phyloP scores from a whole-genome alignment of 2,113 vertebrate genomes.

The Erythrocercus mccallii region DNA sequence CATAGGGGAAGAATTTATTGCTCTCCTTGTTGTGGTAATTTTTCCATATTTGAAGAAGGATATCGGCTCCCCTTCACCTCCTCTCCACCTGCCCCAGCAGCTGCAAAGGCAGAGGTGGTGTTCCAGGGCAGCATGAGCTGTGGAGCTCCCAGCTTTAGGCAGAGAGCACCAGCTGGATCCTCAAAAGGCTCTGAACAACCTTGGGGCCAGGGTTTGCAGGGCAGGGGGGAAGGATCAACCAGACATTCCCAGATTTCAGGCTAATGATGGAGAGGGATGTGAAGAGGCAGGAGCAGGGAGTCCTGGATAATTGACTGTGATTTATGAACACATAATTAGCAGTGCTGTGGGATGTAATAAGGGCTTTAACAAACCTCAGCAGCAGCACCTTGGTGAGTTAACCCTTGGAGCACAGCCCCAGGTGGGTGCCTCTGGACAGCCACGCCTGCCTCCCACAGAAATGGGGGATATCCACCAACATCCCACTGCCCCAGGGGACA shows the following conservation, averaged over 20 bases:
- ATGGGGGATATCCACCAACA: not conserved
- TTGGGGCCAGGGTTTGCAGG: not conserved
- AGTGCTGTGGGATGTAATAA: not conserved
- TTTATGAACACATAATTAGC: constrained; percentile 14
- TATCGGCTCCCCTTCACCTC: not conserved
- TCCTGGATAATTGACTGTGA: constrained; percentile 4
- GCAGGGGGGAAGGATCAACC: not conserved
- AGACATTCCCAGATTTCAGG: not conserved
- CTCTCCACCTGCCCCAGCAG: not conserved
- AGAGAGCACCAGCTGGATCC: not conserved
- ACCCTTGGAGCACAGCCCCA: not conserved
- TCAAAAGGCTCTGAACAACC: not conserved
- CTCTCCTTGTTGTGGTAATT: not conserved
- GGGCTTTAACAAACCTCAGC: not conserved
- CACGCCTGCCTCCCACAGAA: not conserved
- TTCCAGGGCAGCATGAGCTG: not conserved
- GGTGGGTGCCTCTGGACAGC: not conserved
- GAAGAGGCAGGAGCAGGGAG: not conserved
- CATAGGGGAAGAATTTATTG: not conserved
- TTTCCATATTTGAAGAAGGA: not conserved
- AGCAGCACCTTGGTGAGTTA: not conserved
- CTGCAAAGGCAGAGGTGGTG: fast-evolving
- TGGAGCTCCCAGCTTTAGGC: not conserved
- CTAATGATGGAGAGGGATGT: not conserved
- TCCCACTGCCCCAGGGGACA: not conserved